phyloP scores from a whole-genome alignment of 2,888 invertebrate genomes.

The Portevinia maculata region DNA sequence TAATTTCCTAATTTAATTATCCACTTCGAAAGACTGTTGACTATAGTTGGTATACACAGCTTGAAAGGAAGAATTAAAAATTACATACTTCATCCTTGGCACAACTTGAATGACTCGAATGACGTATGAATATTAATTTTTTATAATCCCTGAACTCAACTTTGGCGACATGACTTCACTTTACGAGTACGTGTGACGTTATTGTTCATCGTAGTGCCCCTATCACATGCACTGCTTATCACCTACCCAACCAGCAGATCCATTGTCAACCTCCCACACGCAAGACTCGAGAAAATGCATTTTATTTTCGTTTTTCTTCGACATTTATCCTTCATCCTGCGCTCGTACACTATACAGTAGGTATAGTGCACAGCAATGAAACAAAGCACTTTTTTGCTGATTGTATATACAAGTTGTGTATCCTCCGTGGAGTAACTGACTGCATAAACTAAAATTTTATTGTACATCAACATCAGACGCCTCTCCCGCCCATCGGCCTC shows the following conservation, averaged over 20 bases:
- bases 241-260: slow-evolving; percentile 47
- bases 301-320: slow-evolving; percentile 21
- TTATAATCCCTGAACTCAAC: slow-evolving; percentile 66
- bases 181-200: slow-evolving; percentile 33
- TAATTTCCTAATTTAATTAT: slow-evolving; percentile 65
- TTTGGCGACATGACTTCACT: slow-evolving; percentile 59
- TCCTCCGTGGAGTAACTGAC: slow-evolving; percentile 68
- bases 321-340: slow-evolving; percentile 57
- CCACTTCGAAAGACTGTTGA: slow-evolving; percentile 55
- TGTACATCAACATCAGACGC: slow-evolving; percentile 34
- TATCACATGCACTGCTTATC: slow-evolving; percentile 20
- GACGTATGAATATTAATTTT: slow-evolving; percentile 71
- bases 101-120: slow-evolving; percentile 52
- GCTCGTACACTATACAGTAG: background rate
- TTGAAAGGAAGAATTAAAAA: slow-evolving; percentile 49
- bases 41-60: slow-evolving; percentile 19
- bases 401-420: slow-evolving; percentile 52
- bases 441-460: slow-evolving; percentile 72
- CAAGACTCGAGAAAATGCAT: background rate
- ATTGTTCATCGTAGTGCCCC: slow-evolving; percentile 11
- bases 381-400: slow-evolving; percentile 62
- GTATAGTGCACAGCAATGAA: slow-evolving; percentile 31
- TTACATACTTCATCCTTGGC: slow-evolving; percentile 65
- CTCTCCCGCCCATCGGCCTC: background rate
- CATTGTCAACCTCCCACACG: slow-evolving; percentile 50